These are phyloP conservation scores for Fragum sueziense DNA, from an alignment of 2,888 invertebrate genomes.

Conservation along the genomic window DNA sequence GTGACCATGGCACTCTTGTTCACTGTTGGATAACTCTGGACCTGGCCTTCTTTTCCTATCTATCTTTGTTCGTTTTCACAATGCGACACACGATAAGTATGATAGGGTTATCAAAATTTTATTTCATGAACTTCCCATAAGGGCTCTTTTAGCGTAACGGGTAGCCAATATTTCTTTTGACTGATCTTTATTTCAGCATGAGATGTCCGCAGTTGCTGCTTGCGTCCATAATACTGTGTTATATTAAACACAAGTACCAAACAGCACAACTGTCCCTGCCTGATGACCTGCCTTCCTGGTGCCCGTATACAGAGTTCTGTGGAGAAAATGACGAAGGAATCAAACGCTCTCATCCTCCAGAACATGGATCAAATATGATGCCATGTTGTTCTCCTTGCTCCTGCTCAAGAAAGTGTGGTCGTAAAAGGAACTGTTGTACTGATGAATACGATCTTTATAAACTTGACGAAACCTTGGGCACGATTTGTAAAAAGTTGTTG, in stretches of 20 bases:
- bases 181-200: neutral
- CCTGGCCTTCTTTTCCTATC: no score
- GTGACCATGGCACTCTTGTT: no score
- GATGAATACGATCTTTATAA: neutral
- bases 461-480: neutral
- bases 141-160: no score
- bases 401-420: neutral
- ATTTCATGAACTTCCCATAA: no score
- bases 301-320: neutral
- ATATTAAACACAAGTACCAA: neutral
- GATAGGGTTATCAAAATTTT: no score
- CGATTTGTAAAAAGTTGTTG: neutral
- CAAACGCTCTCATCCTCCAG: neutral
- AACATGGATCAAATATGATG: neutral
- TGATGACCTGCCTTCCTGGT: neutral
- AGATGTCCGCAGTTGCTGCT: neutral
- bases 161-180: no score
- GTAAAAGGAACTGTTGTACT: constrained; percentile 3
- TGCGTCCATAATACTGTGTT: neutral
- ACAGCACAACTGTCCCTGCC: neutral
- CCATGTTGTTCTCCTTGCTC: neutral
- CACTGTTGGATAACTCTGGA: no score
- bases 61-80: no score
- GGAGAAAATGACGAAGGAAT: neutral
- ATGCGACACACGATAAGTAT: no score